Evolutionary conservation across 2,888 invertebrate genomes (phyloP).

Genomic region (Andricus curvator): DNA sequence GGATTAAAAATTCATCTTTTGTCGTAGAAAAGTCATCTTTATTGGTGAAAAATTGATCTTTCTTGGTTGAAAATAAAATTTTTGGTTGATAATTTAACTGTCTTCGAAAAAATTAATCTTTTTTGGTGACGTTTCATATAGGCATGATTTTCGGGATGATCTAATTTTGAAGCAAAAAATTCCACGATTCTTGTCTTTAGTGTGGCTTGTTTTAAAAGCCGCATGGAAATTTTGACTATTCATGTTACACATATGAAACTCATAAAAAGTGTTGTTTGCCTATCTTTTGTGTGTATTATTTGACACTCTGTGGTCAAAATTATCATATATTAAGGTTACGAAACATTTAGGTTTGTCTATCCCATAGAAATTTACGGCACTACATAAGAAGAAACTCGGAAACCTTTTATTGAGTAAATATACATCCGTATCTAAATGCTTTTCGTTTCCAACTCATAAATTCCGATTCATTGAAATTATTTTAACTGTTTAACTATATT

Average conservation of each 20-base stretch:
- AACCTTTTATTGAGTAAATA: conserved; percentile 27
- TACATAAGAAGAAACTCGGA: conserved; percentile 16
- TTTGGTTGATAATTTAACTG: no score
- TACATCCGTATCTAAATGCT: conserved; percentile 12
- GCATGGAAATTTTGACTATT: conserved; percentile 23
- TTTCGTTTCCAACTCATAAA: conserved; percentile 25
- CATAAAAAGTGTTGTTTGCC: not conserved
- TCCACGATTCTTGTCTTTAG: not conserved
- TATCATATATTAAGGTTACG: conserved; percentile 37
- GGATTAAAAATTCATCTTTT: no score
- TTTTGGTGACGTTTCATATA: no score
- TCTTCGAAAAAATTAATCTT: no score
- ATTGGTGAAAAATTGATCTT: no score
- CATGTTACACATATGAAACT: conserved; percentile 4
- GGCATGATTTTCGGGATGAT: not conserved
- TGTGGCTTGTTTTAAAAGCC: conserved; percentile 16
- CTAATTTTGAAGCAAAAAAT: not conserved
- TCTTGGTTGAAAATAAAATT: no score
- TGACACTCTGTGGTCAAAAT: conserved; percentile 38
- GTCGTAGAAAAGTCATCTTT: no score
- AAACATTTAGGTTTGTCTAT: conserved; percentile 19
- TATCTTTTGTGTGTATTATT: conserved; percentile 20
- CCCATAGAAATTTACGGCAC: conserved; percentile 22
- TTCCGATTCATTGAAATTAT: conserved; percentile 1
- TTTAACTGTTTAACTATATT: not conserved